Base-by-base conservation (phyloP, 2,113 vertebrate genomes). In the Protomyctophum bolini region DNA sequence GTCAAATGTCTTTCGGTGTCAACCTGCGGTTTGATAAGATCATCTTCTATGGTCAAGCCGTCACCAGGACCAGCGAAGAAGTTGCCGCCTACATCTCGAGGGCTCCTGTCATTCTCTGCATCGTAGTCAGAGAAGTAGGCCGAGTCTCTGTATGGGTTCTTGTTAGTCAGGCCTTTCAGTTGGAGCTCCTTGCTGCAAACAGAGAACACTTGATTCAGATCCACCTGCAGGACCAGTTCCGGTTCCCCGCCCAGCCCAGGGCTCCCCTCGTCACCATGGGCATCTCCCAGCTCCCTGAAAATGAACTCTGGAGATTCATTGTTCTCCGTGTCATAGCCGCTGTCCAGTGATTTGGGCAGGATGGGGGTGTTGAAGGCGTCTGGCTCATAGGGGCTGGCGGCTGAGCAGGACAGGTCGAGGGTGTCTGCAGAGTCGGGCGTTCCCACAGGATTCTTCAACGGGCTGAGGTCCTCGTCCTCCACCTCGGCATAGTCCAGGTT, bases 91-190 rank as follows among this genome's bases (percentile, higher is more conserved):
- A 93, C 92, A 1, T 95, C 94, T 80, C 85, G 90, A 51, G 93
- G 85, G 68, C 92, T 91, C 8, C 86, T 91, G 71, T 97, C 96
- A 0, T 92, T 92, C 82, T 98, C 97, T 0, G 91, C 29, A 6
- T 98, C 97, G 21, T 95, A 95, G 86, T 99, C 98, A 0, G 97
- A 99, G 89, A 98, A 99, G 83, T 98, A 99, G 15, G 97, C 97
- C 0, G 97, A 98, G 88, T 99, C 98, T 1, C 97, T 92, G 76
- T 95, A 96, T 3, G 95, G 94, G 79, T 92, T 96, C 80, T 96
- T 96, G 70, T 93, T 92, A 0, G 81, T 72, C n/a, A 94, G 83
- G 68, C 84, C 65, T 0, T 94, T 91, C 14, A 90, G 83, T 52
- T 94, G 92, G 0, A 85, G 76, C 63, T 94, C 93, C 0, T 91